Conservation (phyloP, 2,888 invertebrate genomes). For the Pristionchus exspectatus region DNA sequence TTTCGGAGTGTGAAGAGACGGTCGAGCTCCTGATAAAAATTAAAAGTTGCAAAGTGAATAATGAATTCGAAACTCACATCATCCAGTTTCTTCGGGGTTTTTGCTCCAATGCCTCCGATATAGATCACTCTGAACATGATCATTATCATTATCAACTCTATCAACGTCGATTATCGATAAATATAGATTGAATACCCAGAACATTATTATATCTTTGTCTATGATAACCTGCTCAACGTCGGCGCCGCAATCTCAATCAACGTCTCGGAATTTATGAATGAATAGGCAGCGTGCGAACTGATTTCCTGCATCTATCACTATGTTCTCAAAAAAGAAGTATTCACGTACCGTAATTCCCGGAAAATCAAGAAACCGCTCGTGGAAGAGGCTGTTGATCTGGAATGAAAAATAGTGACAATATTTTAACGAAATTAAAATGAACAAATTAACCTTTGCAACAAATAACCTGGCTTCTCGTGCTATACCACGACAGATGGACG, state of each 20-base stretch:
- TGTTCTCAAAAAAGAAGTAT: neutral
- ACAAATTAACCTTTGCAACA: too few species aligned
- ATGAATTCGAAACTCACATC: neutral
- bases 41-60: neutral
- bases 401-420: neutral
- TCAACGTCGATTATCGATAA: neutral
- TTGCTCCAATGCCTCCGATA: conserved; percentile 26
- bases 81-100: conserved; percentile 1
- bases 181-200: too few species aligned
- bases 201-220: too few species aligned
- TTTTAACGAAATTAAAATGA: neutral
- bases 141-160: neutral
- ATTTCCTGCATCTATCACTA: neutral
- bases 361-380: neutral
- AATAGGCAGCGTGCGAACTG: neutral
- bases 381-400: conserved; percentile 6
- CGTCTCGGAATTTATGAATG: conserved; percentile 8
- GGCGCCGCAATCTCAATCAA: neutral
- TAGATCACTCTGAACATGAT: conserved; percentile 28
- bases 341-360: neutral
- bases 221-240: neutral
- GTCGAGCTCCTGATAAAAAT: neutral
- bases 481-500: neutral
- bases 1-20: neutral
- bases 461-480: neutral